Evolutionary conservation across 2,113 vertebrate genomes (phyloP).

Genomic region (Hemibagrus wyckioides): DNA sequence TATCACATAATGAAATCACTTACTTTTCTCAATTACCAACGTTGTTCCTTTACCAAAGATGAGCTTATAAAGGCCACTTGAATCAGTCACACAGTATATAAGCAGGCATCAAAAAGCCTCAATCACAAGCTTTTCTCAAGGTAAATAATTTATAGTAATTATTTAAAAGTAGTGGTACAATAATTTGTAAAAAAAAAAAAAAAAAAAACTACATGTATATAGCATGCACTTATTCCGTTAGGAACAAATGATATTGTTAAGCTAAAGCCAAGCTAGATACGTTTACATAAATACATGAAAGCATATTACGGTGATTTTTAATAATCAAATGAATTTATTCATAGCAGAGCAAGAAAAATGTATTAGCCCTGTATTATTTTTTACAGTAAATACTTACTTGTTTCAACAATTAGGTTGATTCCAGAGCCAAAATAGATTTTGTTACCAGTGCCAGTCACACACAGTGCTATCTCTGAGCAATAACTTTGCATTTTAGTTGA

Average conservation of each 20-base stretch:
- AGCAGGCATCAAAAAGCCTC: background rate
- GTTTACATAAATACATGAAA: background rate
- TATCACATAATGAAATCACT: background rate
- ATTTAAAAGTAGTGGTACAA: background rate
- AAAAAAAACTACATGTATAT: background rate
- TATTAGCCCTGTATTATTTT: background rate
- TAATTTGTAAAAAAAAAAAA: background rate
- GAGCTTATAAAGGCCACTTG: constrained; percentile 9
- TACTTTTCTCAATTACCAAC: constrained; percentile 30
- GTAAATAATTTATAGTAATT: background rate
- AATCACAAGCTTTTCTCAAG: no score
- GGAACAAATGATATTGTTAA: background rate
- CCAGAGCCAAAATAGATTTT: constrained; percentile 55
- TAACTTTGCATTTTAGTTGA: constrained; percentile 14
- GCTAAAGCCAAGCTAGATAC: background rate
- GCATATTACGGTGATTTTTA: background rate
- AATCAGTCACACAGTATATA: constrained; percentile 29
- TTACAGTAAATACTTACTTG: constrained; percentile 44
- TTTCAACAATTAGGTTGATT: constrained; percentile 49
- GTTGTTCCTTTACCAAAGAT: constrained; percentile 28
- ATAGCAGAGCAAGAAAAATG: no score
- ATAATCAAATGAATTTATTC: background rate
- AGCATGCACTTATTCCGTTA: background rate
- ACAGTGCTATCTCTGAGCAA: constrained; percentile 9
- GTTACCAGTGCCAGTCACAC: constrained; percentile 44